A percentile compares a stretch with the other conserved stretches of the same genome.
Conservation (phyloP, 2,113 vertebrate species). For the Chascanopsetta lugubris region DNA sequence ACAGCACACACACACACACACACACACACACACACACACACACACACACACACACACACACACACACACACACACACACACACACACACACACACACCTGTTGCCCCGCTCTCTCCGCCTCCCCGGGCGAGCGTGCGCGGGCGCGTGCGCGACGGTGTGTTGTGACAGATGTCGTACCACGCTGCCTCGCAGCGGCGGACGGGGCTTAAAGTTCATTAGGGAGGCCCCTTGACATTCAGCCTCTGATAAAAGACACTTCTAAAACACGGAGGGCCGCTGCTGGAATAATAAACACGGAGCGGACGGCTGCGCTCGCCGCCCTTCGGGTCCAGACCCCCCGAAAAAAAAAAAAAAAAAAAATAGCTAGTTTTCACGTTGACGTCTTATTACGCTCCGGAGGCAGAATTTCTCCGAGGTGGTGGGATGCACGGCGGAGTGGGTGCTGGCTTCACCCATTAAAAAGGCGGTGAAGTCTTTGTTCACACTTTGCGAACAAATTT, state of each 20-base stretch:
- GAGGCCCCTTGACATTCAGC: slow-evolving; percentile 63
- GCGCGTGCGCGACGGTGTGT: slow-evolving; percentile 52
- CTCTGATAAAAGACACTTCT: slow-evolving; percentile 56
- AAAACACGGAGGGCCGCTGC: slow-evolving; percentile 51
- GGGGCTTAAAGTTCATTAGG: slow-evolving; percentile 62
- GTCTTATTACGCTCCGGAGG: neutral
- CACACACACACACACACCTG: slow-evolving; percentile 54
- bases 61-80: no score
- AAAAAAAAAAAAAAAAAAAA: neutral
- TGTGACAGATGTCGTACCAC: slow-evolving; percentile 74
- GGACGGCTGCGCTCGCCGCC: neutral
- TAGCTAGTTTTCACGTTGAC: neutral
- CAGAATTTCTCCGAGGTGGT: neutral
- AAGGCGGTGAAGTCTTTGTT: neutral
- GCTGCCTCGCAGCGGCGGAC: slow-evolving; percentile 71
- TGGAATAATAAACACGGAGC: slow-evolving; percentile 59
- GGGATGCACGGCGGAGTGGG: neutral
- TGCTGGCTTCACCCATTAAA: no score
- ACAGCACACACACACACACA: no score
- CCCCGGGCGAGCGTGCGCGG: slow-evolving; percentile 13
- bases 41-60: no score
- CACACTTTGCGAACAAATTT: neutral
- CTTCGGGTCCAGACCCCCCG: neutral
- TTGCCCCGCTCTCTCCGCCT: slow-evolving; percentile 42
- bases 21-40: no score